Percentiles rank a stretch among this genome's conserved stretches.
Conservation (phyloP, 2,113 vertebrate species). For the Callocephalon fimbriatum region DNA sequence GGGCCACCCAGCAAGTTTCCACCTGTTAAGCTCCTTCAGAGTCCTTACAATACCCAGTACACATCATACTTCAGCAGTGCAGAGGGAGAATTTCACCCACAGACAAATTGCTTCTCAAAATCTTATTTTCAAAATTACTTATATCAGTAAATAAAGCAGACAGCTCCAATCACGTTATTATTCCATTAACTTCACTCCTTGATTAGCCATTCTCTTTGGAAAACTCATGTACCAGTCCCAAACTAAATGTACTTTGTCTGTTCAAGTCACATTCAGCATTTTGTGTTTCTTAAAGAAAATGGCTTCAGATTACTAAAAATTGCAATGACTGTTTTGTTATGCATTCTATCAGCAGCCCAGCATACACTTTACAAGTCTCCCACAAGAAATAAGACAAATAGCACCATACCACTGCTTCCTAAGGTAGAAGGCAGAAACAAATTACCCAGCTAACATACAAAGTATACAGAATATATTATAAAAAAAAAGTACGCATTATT, state of each 20-base stretch:
- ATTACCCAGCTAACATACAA: conserved; percentile 7
- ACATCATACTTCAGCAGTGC: not conserved
- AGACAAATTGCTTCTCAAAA: not conserved
- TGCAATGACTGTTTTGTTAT: not conserved
- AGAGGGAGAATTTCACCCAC: not conserved
- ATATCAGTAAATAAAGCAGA: conserved; percentile 26
- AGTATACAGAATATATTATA: not conserved
- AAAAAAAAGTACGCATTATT: conserved; percentile 11
- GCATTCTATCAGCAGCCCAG: not conserved
- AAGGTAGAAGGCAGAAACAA: conserved; percentile 26
- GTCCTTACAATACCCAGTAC: not conserved
- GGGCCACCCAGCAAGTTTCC: not conserved
- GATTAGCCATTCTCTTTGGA: conserved; percentile 55
- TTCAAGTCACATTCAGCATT: not conserved
- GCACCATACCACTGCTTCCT: not conserved
- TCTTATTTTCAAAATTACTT: conserved; percentile 10
- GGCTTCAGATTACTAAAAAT: conserved; percentile 32
- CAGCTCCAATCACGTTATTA: conserved; percentile 1
- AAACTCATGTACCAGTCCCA: not conserved
- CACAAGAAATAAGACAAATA: conserved; percentile 45
- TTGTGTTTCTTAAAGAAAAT: conserved; percentile 9
- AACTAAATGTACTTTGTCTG: not conserved
- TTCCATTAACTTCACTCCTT: conserved; percentile 15
- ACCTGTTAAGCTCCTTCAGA: not conserved
- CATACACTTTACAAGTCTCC: not conserved